A percentile compares a stretch with the other conserved stretches of the same genome.
These are phyloP conservation scores for Cantharis nigra DNA, from an alignment of 2,888 invertebrate genomes.

Conservation along the genomic window DNA sequence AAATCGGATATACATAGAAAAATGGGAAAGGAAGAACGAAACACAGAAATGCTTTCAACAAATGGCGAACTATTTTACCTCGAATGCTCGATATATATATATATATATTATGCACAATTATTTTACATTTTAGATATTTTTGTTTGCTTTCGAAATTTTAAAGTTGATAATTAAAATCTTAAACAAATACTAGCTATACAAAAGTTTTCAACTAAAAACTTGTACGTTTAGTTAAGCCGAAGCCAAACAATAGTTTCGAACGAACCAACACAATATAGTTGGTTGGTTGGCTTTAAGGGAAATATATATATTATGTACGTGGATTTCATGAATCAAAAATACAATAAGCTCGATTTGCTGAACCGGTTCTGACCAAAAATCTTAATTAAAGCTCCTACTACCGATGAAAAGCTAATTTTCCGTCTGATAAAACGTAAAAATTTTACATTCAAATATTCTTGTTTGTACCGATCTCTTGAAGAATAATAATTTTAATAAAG, in stretches of 20 bases:
- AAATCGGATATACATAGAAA: conserved; percentile 9
- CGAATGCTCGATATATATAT: not conserved
- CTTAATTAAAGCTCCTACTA: not conserved
- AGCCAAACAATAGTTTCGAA: too few relatives aligned
- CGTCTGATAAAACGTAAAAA: not conserved
- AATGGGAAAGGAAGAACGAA: conserved; percentile 15
- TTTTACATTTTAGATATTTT: not conserved
- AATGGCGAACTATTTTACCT: conserved; percentile 10
- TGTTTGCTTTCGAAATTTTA: not conserved
- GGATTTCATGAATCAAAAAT: too few relatives aligned
- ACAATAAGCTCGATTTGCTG: too few relatives aligned
- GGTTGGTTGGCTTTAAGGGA: too few relatives aligned
- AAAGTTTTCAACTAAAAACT: not conserved
- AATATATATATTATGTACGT: too few relatives aligned
- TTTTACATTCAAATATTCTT: not conserved
- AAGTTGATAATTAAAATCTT: not conserved
- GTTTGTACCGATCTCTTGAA: not conserved
- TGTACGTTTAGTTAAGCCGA: not conserved
- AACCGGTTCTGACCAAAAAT: not conserved
- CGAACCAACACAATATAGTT: too few relatives aligned
- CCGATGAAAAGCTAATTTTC: not conserved
- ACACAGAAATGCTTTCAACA: conserved; percentile 25
- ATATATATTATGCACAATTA: not conserved
- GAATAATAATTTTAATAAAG: not conserved
- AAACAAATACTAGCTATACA: not conserved